These are phyloP conservation scores for Gnathonemus longibarbis DNA, from an alignment of 2,113 vertebrate genomes.

Conservation along the genomic window DNA sequence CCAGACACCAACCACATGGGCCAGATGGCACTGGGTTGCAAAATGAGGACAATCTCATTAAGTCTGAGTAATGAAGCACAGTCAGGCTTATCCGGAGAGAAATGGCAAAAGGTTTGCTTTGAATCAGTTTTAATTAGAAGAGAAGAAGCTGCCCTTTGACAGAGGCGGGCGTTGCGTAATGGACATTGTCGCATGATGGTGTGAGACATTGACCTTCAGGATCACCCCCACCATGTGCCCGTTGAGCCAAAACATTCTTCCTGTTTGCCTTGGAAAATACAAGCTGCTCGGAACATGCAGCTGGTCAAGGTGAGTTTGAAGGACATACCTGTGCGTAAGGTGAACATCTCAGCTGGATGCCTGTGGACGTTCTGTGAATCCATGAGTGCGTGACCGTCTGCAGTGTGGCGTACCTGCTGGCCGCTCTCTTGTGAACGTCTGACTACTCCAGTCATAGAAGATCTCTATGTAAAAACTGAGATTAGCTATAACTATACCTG, in stretches of 20 bases:
- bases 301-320: background rate
- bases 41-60: constrained; percentile 8
- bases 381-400: background rate
- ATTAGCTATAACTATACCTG: background rate
- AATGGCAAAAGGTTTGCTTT: background rate
- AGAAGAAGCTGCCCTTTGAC: background rate
- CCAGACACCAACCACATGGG: background rate
- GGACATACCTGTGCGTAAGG: background rate
- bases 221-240: background rate
- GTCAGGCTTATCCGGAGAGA: background rate
- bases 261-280: background rate
- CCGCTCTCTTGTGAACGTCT: background rate
- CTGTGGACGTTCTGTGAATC: background rate
- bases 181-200: background rate
- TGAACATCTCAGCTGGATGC: background rate
- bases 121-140: constrained; percentile 2
- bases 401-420: background rate
- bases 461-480: background rate
- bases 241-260: background rate
- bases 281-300: background rate
- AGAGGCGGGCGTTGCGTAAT: background rate
- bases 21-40: background rate
- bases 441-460: background rate
- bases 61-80: background rate
- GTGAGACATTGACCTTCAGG: background rate